Conservation (phyloP, 2,113 vertebrate genomes). For the Argyrosomus japonicus region DNA sequence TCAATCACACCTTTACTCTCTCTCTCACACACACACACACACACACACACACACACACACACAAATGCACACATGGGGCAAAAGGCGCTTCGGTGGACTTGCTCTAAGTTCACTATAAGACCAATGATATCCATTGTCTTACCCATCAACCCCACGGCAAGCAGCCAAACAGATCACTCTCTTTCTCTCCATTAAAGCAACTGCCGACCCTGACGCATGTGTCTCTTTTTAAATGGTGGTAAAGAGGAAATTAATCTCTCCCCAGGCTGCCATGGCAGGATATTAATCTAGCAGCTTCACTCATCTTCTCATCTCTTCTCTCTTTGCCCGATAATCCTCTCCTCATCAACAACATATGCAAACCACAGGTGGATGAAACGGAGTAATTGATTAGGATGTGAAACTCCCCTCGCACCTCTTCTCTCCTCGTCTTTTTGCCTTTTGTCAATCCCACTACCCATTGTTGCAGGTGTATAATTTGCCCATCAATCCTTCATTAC, state of each 20-base stretch:
- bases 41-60: constrained; percentile 32
- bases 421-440: background rate
- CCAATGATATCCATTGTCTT: constrained; percentile 49
- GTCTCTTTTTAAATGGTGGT: constrained; percentile 67
- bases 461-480: constrained; percentile 34
- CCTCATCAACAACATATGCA: constrained; percentile 74
- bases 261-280: constrained; percentile 76
- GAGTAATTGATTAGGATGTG: constrained; percentile 62
- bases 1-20: constrained; percentile 68
- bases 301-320: constrained; percentile 71
- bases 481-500: constrained; percentile 13
- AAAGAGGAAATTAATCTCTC: constrained; percentile 83
- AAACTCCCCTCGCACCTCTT: constrained; percentile 33
- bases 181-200: constrained; percentile 49
- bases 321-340: constrained; percentile 70
- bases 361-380: constrained; percentile 63
- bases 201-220: constrained; percentile 37
- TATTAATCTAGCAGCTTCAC: constrained; percentile 82
- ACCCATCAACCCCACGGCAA: constrained; percentile 36
- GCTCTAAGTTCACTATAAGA: constrained; percentile 60
- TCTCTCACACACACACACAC: constrained; percentile 24
- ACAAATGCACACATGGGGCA: constrained; percentile 29
- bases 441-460: constrained; percentile 24
- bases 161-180: constrained; percentile 28
- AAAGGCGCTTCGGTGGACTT: constrained; percentile 45